Base-by-base conservation (phyloP, 2,888 invertebrate genomes). In the Tineola bisselliella region DNA sequence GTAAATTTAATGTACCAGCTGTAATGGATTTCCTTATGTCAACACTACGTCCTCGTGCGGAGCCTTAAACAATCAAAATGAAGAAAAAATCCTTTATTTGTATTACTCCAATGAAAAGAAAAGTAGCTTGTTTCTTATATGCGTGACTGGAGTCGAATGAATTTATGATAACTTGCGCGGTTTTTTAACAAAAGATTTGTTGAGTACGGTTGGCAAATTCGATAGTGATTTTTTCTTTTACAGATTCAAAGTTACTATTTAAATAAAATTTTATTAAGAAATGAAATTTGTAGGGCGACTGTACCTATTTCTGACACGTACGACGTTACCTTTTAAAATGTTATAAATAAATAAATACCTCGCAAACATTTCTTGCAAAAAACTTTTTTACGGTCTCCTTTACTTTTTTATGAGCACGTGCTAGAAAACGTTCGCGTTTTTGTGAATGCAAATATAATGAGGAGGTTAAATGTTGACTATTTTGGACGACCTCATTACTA, bases 1-100 rank as follows among this genome's bases (percentile, higher is more conserved):
- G 75, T 78, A 76, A 78, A 78, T 75, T 75, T 75, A 71, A 72
- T 69, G 72, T 70, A 69, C 68, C 70, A 71, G 65, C 69, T 65
- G 72, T 77, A 77, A 78, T 77, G 75, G 75, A 72, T 75, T 77
- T 76, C 73, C 77, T 76, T 72, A 67, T 76, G 75, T 77, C 76
- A 77, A 78, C 78, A 77, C 70, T 48, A 31, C 56, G 59, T 61
- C 33, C 58, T 58, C 33, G 8, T 58, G 33, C 33, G 58, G 31
- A 17, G 17, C 58, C 33, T 58, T 33, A 33, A 58, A 58, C 58
- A 33, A 58, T 58, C 58, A 58, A 58, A 56, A 58, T 58, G 58
- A 58, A 58, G 58, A 17, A 58, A 19, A 58, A 58, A 58, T 13
- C 15, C 31, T 33, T 33, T 58, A 56, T 56, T 56, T 56, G 19